These are phyloP conservation scores for Sinelater perroti DNA, from an alignment of 2,888 invertebrate genomes.

Conservation along the genomic window DNA sequence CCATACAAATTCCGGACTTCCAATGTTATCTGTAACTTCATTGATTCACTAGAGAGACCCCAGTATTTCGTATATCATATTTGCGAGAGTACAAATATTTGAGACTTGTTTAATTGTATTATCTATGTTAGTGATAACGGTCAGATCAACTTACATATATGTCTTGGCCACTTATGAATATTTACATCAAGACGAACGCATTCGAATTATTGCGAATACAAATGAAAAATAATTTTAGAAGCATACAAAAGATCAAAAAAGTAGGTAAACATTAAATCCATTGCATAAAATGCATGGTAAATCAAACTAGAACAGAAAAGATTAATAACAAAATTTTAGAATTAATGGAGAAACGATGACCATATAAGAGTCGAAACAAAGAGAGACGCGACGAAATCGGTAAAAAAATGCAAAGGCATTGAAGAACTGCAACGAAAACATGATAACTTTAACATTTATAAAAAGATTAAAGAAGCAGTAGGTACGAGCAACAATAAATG, in stretches of 20 bases:
- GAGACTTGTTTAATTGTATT: no score
- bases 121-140: no score
- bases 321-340: conserved; percentile 1
- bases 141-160: no score
- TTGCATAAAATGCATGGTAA: neutral
- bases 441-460: conserved; percentile 4
- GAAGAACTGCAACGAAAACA: conserved; percentile 6
- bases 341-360: neutral
- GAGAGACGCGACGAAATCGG: neutral
- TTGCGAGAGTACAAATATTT: no score
- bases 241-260: neutral
- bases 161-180: no score
- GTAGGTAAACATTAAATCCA: neutral
- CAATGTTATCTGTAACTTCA: no score
- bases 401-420: conserved; percentile 7
- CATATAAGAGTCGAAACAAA: neutral
- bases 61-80: no score
- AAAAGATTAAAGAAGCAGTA: conserved; percentile 3
- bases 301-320: neutral
- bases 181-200: no score
- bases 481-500: conserved; percentile 1
- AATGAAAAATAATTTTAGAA: neutral
- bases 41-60: no score
- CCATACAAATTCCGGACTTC: no score
- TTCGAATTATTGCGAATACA: neutral